A percentile compares a stretch with the other conserved stretches of the same genome.
These are phyloP conservation scores for Gephyroberyx darwinii DNA, from an alignment of 2,797 vertebrate species.

Conservation along the genomic window DNA sequence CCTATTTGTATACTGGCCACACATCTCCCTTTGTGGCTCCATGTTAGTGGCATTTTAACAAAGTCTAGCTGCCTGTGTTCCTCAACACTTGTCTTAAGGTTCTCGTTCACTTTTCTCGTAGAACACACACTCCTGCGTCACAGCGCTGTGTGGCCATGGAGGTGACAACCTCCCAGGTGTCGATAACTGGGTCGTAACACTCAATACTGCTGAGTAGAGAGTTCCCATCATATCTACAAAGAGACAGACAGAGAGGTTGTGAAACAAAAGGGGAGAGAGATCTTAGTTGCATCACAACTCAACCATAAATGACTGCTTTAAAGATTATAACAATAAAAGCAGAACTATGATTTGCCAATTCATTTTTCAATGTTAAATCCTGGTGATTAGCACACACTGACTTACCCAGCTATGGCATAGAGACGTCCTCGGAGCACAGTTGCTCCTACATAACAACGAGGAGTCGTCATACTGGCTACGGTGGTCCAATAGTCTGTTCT, in stretches of 20 bases:
- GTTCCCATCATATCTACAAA: conserved; percentile 93
- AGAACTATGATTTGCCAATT: too few species aligned
- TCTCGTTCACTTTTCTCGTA: conserved; percentile 90
- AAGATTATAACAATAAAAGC: too few species aligned
- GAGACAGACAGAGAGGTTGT: conserved; percentile 11
- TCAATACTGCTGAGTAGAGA: conserved; percentile 98
- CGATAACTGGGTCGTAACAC: conserved; percentile 97
- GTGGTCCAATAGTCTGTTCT: conserved; percentile 97
- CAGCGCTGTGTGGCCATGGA: conserved; percentile 99
- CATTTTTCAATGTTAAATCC: too few species aligned
- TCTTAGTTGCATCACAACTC: too few species aligned
- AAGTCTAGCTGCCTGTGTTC: conserved; percentile 75
- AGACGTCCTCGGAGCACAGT: conserved; percentile 95
- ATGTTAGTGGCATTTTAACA: conserved; percentile 60
- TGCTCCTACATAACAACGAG: conserved; percentile 96
- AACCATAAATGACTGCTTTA: too few species aligned
- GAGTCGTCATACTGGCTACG: conserved; percentile 96
- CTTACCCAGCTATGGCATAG: conserved; percentile 96
- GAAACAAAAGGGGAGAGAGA: not conserved
- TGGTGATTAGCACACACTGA: not conserved
- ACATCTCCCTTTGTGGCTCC: conserved; percentile 55
- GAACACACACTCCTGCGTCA: conserved; percentile 96
- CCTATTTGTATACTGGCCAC: conserved; percentile 56
- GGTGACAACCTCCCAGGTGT: conserved; percentile 99
- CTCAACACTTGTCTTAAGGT: conserved; percentile 26